Percentiles rank a stretch among this genome's conserved stretches.
Conservation (phyloP, 2,797 vertebrate genomes). For the Tinamus major region DNA sequence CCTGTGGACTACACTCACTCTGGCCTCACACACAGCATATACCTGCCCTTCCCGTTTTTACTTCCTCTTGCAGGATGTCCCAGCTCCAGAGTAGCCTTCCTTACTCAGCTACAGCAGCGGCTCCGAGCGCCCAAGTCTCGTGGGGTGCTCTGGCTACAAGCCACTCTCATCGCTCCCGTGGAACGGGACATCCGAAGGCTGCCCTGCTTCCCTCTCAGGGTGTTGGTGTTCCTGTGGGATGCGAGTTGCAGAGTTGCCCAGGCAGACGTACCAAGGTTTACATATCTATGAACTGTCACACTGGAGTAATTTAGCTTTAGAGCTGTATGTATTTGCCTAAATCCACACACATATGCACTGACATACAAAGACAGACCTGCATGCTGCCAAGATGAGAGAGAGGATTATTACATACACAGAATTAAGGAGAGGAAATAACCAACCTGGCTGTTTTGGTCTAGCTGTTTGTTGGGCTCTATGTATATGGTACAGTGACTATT, state of each 20-base stretch:
- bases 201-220: not conserved
- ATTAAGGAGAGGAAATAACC: not conserved
- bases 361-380: not conserved
- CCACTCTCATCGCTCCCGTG: not conserved
- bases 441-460: not conserved
- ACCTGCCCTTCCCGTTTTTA: not conserved
- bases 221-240: not conserved
- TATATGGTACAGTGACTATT: not conserved
- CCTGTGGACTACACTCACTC: not conserved
- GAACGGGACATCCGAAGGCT: not conserved
- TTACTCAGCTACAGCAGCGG: not conserved
- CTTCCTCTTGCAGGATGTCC: not conserved
- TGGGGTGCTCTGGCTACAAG: not conserved
- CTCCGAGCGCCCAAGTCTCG: not conserved
- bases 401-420: not conserved
- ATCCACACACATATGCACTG: not conserved
- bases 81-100: not conserved
- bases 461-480: not conserved
- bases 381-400: not conserved
- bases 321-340: not conserved
- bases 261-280: not conserved
- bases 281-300: not conserved
- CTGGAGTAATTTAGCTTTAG: not conserved
- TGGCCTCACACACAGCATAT: not conserved
- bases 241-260: not conserved